These are phyloP conservation scores for Mesodorylaimus sp. DNA, from an alignment of 2,888 invertebrate species.

Conservation along the genomic window DNA sequence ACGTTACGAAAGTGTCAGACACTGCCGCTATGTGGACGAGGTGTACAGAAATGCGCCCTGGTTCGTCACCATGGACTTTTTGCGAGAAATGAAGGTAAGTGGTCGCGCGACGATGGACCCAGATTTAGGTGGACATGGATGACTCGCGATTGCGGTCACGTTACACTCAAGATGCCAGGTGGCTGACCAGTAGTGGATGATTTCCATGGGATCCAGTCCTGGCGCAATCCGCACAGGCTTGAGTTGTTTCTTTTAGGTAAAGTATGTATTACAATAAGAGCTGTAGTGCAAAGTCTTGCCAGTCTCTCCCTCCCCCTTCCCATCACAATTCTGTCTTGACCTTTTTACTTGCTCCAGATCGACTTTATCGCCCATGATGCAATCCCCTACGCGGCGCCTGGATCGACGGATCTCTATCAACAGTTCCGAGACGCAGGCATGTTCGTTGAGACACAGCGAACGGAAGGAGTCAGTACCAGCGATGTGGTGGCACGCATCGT, in stretches of 20 bases:
- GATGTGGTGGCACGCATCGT: slow-evolving; percentile 94
- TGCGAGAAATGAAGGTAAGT: slow-evolving; percentile 71
- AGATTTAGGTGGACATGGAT: too few relatives aligned
- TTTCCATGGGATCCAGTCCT: too few relatives aligned
- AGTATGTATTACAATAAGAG: too few relatives aligned
- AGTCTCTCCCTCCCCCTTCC: too few relatives aligned
- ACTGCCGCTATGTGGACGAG: slow-evolving; percentile 98
- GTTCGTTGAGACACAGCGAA: slow-evolving; percentile 88
- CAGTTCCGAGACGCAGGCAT: slow-evolving; percentile 71
- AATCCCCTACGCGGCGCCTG: slow-evolving; percentile 72
- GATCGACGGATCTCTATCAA: slow-evolving; percentile 55
- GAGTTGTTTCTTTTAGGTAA: too few relatives aligned
- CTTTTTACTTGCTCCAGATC: slow-evolving; percentile 42
- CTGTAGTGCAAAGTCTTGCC: too few relatives aligned
- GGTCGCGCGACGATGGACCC: too few relatives aligned
- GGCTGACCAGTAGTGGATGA: too few relatives aligned
- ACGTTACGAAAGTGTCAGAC: slow-evolving; percentile 84
- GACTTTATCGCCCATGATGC: slow-evolving; percentile 99
- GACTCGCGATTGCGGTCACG: too few relatives aligned
- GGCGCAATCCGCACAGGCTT: too few relatives aligned
- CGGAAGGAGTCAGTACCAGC: slow-evolving; percentile 76
- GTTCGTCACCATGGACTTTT: slow-evolving; percentile 70
- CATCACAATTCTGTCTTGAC: too few relatives aligned
- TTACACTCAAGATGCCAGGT: too few relatives aligned
- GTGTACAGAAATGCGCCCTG: slow-evolving; percentile 80